Conservation (phyloP, 2,797 vertebrate species). For the Botia almorhae region DNA sequence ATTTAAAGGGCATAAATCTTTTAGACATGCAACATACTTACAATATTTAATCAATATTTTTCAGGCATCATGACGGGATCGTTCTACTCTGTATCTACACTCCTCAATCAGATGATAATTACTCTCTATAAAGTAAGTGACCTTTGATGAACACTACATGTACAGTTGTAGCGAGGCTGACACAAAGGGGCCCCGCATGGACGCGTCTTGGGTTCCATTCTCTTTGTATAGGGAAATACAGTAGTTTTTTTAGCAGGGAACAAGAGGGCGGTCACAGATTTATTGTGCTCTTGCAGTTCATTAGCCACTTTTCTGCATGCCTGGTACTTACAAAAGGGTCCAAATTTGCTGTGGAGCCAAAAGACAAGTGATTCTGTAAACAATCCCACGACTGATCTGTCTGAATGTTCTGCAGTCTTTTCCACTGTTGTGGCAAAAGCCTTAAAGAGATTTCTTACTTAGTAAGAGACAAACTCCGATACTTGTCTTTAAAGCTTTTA, state of each 20-base stretch:
- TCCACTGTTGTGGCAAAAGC: no score
- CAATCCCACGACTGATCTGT: slow-evolving; percentile 38
- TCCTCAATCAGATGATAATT: slow-evolving; percentile 94
- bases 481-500: no score
- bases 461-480: no score
- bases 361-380: slow-evolving; percentile 1
- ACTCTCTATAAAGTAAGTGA: slow-evolving; percentile 78
- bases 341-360: slow-evolving; percentile 16
- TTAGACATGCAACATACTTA: background rate
- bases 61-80: slow-evolving; percentile 94
- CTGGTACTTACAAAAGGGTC: slow-evolving; percentile 58
- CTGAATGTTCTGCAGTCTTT: slow-evolving; percentile 11
- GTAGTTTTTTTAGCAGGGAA: background rate
- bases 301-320: slow-evolving; percentile 67
- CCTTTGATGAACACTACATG: background rate
- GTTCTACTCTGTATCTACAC: slow-evolving; percentile 94
- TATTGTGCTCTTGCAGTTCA: slow-evolving; percentile 64
- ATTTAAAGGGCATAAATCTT: no score
- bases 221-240: background rate
- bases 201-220: background rate
- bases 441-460: no score
- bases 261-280: slow-evolving; percentile 32
- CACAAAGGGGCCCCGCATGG: background rate
- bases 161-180: background rate
- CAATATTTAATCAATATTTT: slow-evolving; percentile 41